Evolutionary conservation across 2,797 vertebrate genomes (phyloP).

Genomic region (Darevskia nairensis): DNA sequence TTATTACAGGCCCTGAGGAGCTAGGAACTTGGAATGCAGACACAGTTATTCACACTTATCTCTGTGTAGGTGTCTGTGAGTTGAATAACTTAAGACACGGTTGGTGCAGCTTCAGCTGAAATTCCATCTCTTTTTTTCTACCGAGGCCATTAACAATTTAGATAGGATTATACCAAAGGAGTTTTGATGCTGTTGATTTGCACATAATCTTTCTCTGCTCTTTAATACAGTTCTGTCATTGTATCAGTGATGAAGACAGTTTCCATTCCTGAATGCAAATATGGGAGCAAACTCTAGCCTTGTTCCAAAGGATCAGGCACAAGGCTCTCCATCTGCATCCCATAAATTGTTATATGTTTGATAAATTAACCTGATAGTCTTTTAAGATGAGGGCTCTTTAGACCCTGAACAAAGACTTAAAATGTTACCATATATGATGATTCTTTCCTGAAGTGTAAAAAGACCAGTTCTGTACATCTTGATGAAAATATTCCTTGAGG

Average conservation of each 20-base stretch:
- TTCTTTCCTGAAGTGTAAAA: background rate
- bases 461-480: background rate
- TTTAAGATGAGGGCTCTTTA: background rate
- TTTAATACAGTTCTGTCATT: constrained; percentile 2
- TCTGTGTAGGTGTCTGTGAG: constrained; percentile 30
- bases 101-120: constrained; percentile 49
- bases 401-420: background rate
- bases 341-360: background rate
- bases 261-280: background rate
- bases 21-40: constrained; percentile 48
- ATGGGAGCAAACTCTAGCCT: no score
- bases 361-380: background rate
- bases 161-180: background rate
- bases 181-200: constrained; percentile 35
- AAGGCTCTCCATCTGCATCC: background rate
- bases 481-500: background rate
- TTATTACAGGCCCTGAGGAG: constrained; percentile 58
- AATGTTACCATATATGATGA: background rate
- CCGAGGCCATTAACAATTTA: constrained; percentile 40
- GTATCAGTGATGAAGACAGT: background rate
- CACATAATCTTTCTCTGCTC: background rate
- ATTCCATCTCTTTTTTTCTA: constrained; percentile 31
- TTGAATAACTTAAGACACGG: constrained; percentile 47
- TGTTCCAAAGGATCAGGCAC: background rate
- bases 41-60: constrained; percentile 39